Evolutionary conservation across 2,888 invertebrate species (phyloP).

Genomic region (Synanthedon formicaeformis): DNA sequence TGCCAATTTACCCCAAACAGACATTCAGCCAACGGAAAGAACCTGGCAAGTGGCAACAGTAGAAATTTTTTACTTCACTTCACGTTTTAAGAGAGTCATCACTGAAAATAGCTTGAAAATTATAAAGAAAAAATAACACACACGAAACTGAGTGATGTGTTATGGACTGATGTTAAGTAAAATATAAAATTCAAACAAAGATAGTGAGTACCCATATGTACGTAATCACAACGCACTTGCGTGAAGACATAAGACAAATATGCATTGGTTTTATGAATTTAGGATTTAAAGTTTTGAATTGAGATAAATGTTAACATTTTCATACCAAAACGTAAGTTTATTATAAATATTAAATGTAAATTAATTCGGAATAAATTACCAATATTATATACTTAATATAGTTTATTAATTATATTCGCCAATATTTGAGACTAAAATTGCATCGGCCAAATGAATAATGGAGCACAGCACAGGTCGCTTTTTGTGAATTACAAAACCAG

Average conservation of each 20-base stretch:
- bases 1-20: slow-evolving; percentile 28
- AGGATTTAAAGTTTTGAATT: too few relatives aligned
- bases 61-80: slow-evolving; percentile 16
- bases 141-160: too few relatives aligned
- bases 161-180: slow-evolving; percentile 22
- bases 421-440: slow-evolving; percentile 26
- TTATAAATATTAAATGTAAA: too few relatives aligned
- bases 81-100: slow-evolving; percentile 19
- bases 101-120: slow-evolving; percentile 16
- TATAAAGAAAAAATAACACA: too few relatives aligned
- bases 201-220: slow-evolving; percentile 33
- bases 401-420: slow-evolving; percentile 6
- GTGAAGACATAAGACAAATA: slow-evolving; percentile 7
- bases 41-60: slow-evolving; percentile 33
- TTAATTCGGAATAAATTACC: too few relatives aligned
- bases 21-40: slow-evolving; percentile 21
- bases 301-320: too few relatives aligned
- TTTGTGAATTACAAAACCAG: slow-evolving; percentile 28
- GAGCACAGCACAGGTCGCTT: slow-evolving; percentile 13
- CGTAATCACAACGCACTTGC: slow-evolving; percentile 46
- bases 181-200: slow-evolving; percentile 35
- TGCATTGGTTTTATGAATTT: too few relatives aligned
- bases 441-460: slow-evolving; percentile 22
- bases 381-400: too few relatives aligned
- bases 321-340: too few relatives aligned